phyloP scores from a whole-genome alignment of 2,113 vertebrate species.

The Lanius collurio region DNA sequence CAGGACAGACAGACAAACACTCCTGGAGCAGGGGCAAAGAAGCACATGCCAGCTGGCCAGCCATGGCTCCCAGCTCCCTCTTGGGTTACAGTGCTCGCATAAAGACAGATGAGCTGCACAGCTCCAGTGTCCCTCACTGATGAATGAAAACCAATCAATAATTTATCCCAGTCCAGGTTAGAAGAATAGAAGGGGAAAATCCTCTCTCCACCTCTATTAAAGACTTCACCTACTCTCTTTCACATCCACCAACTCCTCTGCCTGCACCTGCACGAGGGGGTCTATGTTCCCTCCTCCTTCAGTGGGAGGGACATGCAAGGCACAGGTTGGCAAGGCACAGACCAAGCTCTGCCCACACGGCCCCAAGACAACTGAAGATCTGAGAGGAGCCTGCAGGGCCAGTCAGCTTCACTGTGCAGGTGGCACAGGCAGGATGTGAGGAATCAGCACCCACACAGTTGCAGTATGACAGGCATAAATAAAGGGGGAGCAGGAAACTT shows the following conservation, averaged over 20 bases:
- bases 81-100: background rate
- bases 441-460: background rate
- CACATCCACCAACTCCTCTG: background rate
- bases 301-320: background rate
- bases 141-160: conserved; percentile 44
- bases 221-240: background rate
- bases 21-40: background rate
- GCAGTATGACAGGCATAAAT: background rate
- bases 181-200: background rate
- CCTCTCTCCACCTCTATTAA: background rate
- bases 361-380: background rate
- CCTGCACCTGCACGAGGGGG: background rate
- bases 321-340: background rate
- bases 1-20: background rate
- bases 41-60: background rate
- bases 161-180: conserved; percentile 25
- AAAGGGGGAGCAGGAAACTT: conserved; percentile 63
- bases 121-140: background rate
- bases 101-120: background rate
- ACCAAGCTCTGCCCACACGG: background rate
- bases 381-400: background rate
- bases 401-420: background rate
- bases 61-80: background rate
- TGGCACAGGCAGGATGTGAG: background rate
- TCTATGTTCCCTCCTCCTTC: background rate